A percentile compares a stretch with the other conserved stretches of the same genome.
These are phyloP conservation scores for Setophaga kirtlandii DNA, from an alignment of 2,113 vertebrate species.

Conservation along the genomic window DNA sequence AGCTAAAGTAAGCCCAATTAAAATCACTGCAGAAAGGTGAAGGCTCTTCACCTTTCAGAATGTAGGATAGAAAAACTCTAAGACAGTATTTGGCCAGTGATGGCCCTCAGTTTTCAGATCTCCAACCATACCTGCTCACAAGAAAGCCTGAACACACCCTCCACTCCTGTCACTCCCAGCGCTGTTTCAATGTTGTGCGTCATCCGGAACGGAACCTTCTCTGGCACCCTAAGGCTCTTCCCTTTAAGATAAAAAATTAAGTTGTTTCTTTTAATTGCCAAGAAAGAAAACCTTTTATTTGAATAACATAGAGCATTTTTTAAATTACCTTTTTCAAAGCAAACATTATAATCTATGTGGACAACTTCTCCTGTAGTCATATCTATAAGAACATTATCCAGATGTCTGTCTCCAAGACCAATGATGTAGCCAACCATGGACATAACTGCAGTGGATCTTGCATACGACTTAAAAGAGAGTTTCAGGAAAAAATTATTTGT, in stretches of 20 bases:
- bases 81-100: not conserved
- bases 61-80: not conserved
- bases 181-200: slow-evolving; percentile 97
- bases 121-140: slow-evolving; percentile 88
- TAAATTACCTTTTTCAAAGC: slow-evolving; percentile 95
- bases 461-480: slow-evolving; percentile 85
- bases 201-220: slow-evolving; percentile 98
- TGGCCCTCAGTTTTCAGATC: not conserved
- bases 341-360: slow-evolving; percentile 99
- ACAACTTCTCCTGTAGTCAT: slow-evolving; percentile 99
- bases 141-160: slow-evolving; percentile 96
- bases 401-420: slow-evolving; percentile 95
- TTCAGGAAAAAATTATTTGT: slow-evolving; percentile 68
- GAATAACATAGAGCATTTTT: slow-evolving; percentile 55
- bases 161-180: slow-evolving; percentile 94
- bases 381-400: slow-evolving; percentile 98
- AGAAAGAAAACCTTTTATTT: slow-evolving; percentile 21
- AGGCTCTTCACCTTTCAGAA: not conserved
- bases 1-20: not conserved
- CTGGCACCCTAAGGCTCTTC: slow-evolving; percentile 95
- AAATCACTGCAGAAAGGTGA: not conserved
- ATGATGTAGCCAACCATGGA: slow-evolving; percentile 99
- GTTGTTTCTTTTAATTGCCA: slow-evolving; percentile 40
- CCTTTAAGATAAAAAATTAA: slow-evolving; percentile 77
- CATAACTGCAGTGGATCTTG: slow-evolving; percentile 98